Evolutionary conservation across 64 coral and sea anemone species (phyloP).

Genomic region (Porites lutea): DNA sequence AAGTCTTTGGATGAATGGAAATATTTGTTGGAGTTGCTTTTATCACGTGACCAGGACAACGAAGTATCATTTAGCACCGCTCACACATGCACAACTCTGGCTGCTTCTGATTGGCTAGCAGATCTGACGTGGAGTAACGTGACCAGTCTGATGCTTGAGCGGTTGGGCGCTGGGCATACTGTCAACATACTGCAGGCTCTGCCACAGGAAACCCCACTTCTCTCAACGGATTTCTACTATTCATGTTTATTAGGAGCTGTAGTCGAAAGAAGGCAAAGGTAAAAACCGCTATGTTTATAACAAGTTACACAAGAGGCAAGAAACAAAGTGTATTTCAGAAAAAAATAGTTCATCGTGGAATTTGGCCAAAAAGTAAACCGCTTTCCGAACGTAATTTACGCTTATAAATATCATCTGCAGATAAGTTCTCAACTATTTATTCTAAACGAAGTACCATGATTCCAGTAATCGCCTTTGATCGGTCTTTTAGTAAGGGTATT

Average conservation of each 20-base stretch:
- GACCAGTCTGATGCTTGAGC: constrained; percentile 54
- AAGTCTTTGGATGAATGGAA: constrained; percentile 61
- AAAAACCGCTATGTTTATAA: not conserved
- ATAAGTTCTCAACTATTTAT: too few species aligned
- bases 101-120: constrained; percentile 45
- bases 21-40: constrained; percentile 41
- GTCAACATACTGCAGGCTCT: constrained; percentile 80
- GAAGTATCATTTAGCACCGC: not conserved
- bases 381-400: too few species aligned
- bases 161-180: constrained; percentile 77
- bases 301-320: too few species aligned
- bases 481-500: too few species aligned
- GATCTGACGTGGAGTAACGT: constrained; percentile 72
- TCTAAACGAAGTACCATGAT: too few species aligned
- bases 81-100: constrained; percentile 15
- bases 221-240: constrained; percentile 61
- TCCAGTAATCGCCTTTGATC: too few species aligned
- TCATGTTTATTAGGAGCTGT: constrained; percentile 81
- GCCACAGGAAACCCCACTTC: constrained; percentile 26
- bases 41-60: not conserved
- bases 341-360: too few species aligned
- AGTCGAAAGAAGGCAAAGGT: constrained; percentile 89
- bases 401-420: too few species aligned
- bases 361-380: too few species aligned
- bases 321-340: too few species aligned